A percentile compares a stretch with the other conserved stretches of the same genome.
These are phyloP conservation scores for Malthinus flaveolus DNA, from an alignment of 2,888 invertebrate genomes.

Conservation along the genomic window DNA sequence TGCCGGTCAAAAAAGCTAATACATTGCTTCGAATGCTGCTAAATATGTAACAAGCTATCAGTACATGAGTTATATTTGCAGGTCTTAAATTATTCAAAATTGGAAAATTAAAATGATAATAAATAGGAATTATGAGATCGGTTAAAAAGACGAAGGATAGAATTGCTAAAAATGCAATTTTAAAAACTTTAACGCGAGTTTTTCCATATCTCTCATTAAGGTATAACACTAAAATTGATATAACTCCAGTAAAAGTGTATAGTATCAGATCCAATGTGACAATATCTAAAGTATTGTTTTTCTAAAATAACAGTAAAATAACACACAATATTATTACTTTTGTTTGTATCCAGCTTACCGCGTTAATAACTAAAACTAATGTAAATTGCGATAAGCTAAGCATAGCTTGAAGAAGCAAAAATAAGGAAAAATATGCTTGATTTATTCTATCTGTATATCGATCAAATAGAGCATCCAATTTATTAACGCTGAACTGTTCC, in stretches of 20 bases:
- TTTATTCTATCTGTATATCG: constrained; percentile 77
- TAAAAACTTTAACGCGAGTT: constrained; percentile 41
- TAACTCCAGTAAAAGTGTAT: constrained; percentile 52
- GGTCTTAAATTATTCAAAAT: constrained; percentile 62
- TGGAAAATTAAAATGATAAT: constrained; percentile 51
- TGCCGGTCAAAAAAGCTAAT: constrained; percentile 70
- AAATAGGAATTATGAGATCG: constrained; percentile 70
- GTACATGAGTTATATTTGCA: constrained; percentile 71
- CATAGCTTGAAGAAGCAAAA: constrained; percentile 69
- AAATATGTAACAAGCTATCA: constrained; percentile 82
- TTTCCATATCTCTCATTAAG: constrained; percentile 52
- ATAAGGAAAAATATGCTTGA: constrained; percentile 77
- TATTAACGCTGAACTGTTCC: constrained; percentile 75
- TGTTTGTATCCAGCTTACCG: constrained; percentile 34
- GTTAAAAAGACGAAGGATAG: constrained; percentile 51
- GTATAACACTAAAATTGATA: constrained; percentile 55
- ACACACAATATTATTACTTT: not conserved
- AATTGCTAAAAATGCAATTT: constrained; percentile 51
- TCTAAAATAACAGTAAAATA: constrained; percentile 26
- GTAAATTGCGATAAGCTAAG: constrained; percentile 68
- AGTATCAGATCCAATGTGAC: constrained; percentile 54
- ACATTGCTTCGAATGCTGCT: constrained; percentile 77
- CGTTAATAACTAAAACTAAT: constrained; percentile 37
- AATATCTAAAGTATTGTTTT: constrained; percentile 22
- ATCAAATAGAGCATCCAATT: constrained; percentile 71